Conservation (phyloP, 1,140 invertebrate species). For the Drosophila pseudoananassae region DNA sequence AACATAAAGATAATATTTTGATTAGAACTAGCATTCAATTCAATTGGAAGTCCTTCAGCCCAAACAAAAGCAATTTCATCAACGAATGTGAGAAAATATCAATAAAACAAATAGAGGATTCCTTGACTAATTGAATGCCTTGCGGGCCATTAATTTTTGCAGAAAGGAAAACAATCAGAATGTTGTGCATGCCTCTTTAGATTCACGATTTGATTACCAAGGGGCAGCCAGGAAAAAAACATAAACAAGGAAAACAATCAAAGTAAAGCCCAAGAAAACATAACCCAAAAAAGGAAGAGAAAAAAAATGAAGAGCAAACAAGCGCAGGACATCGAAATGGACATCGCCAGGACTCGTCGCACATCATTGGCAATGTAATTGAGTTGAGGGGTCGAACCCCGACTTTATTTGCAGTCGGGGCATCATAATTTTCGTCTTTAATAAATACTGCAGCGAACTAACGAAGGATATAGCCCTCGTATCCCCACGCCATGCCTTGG, state of each 20-base stretch:
- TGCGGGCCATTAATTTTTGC: conserved; percentile 34
- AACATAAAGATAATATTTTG: not conserved
- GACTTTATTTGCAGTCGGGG: conserved; percentile 45
- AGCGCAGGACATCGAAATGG: conserved; percentile 31
- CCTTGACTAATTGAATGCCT: conserved; percentile 53
- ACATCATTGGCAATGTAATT: conserved; percentile 52
- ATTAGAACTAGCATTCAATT: not conserved
- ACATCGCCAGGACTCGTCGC: conserved; percentile 29
- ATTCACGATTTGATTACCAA: conserved; percentile 50
- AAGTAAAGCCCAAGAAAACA: conserved; percentile 31
- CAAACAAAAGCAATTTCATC: conserved; percentile 20
- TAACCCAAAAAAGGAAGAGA: conserved; percentile 1
- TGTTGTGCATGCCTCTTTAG: conserved; percentile 39
- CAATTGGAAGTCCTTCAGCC: not conserved
- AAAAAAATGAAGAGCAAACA: conserved; percentile 15
- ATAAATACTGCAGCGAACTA: conserved; percentile 55
- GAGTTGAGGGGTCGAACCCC: conserved; percentile 41
- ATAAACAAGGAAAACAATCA: conserved; percentile 44
- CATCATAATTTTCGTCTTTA: conserved; percentile 60
- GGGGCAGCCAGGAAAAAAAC: conserved; percentile 6
- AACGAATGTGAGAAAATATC: conserved; percentile 29
- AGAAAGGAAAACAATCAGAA: conserved; percentile 51
- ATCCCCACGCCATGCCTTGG: not conserved
- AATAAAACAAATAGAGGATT: conserved; percentile 29
- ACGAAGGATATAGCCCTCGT: conserved; percentile 13